phyloP scores from a whole-genome alignment of 2,888 invertebrate species.

The Chymomyza procnemis region DNA sequence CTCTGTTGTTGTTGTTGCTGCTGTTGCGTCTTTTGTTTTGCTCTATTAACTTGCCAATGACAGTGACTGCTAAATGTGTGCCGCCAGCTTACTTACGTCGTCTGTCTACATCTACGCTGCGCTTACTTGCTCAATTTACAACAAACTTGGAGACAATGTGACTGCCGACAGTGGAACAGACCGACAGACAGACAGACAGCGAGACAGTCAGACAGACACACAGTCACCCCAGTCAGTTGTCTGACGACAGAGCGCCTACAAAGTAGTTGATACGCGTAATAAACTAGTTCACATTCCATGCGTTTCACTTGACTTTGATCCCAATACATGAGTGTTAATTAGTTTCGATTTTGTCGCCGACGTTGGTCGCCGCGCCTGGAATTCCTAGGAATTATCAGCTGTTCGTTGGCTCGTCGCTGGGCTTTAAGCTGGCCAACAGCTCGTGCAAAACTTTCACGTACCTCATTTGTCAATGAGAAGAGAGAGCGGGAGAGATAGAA shows the following conservation, averaged over 20 bases:
- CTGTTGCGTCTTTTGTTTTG: slow-evolving; percentile 41
- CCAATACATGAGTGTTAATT: slow-evolving; percentile 60
- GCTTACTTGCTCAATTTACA: not conserved
- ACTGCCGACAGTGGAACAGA: not conserved
- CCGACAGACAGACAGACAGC: not conserved
- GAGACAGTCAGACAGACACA: not conserved
- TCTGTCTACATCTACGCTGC: not conserved
- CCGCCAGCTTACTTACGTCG: no score
- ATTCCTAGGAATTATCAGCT: not conserved
- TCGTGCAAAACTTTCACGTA: slow-evolving; percentile 63
- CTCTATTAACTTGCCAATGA: slow-evolving; percentile 65
- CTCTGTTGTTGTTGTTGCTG: slow-evolving; percentile 21
- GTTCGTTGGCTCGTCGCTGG: not conserved
- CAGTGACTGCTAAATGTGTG: slow-evolving; percentile 64
- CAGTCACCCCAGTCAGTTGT: not conserved
- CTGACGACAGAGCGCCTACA: slow-evolving; percentile 39
- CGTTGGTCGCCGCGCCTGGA: not conserved
- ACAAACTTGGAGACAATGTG: not conserved
- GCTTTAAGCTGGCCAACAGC: not conserved
- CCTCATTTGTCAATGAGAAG: slow-evolving; percentile 67
- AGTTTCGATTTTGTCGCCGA: slow-evolving; percentile 50
- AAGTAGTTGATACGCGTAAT: not conserved
- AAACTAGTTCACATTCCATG: slow-evolving; percentile 52
- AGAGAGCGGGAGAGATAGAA: no score
- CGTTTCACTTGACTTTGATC: slow-evolving; percentile 65